phyloP scores from a whole-genome alignment of 2,797 vertebrate species.

The Pseudotriccus pelzelni region DNA sequence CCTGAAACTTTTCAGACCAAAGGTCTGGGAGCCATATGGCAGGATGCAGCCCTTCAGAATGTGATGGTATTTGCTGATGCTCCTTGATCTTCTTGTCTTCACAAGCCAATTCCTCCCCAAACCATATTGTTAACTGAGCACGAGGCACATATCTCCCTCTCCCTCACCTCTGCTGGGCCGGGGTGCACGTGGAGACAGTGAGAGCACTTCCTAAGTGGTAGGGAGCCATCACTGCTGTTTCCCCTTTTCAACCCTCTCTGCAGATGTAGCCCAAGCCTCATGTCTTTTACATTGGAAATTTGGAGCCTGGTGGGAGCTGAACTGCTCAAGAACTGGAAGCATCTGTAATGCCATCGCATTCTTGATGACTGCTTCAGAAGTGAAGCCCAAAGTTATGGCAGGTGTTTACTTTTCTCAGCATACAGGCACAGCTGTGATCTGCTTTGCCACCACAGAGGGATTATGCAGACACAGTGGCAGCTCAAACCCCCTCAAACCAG shows the following conservation, averaged over 20 bases:
- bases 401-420: background rate
- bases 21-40: conserved; percentile 67
- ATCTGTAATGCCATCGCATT: background rate
- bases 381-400: background rate
- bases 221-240: background rate
- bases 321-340: background rate
- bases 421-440: background rate
- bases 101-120: conserved; percentile 3
- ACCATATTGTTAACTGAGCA: background rate
- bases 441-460: background rate
- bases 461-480: background rate
- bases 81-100: conserved; percentile 61
- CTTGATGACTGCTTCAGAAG: background rate
- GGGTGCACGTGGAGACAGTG: background rate
- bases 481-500: background rate
- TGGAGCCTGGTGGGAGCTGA: background rate
- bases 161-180: background rate
- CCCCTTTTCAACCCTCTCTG: background rate
- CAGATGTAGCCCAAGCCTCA: background rate
- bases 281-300: background rate
- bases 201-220: background rate
- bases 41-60: conserved; percentile 62
- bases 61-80: background rate
- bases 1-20: background rate
- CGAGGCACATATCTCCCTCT: background rate